Evolutionary conservation across 2,888 invertebrate genomes (phyloP).

Genomic region (Ceriagrion tenellum): DNA sequence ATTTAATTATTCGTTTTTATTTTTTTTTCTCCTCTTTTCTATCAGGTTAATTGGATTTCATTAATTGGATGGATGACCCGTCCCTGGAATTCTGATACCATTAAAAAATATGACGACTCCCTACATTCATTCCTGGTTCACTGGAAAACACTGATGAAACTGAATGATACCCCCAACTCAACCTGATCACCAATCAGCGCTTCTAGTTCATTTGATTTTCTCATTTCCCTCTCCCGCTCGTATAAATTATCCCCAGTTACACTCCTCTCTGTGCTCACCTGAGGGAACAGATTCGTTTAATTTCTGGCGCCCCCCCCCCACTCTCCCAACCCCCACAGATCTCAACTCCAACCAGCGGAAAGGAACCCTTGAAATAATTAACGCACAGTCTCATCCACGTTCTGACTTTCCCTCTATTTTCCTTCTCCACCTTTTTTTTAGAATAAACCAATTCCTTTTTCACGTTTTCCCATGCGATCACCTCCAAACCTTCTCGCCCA

Average conservation of each 20-base stretch:
- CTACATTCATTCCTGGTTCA: background rate
- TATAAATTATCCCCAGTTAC: too few relatives aligned
- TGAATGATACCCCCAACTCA: background rate
- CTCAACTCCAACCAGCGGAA: background rate
- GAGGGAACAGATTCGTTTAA: background rate
- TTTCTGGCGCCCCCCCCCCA: background rate
- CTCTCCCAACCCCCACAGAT: background rate
- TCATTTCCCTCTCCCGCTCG: background rate
- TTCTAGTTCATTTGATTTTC: background rate
- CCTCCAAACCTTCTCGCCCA: background rate
- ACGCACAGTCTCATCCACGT: background rate
- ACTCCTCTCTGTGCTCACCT: background rate
- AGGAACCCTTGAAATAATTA: background rate
- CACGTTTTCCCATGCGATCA: background rate
- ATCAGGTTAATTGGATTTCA: too few relatives aligned
- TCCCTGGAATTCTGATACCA: background rate
- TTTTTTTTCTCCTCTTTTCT: too few relatives aligned
- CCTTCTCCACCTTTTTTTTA: background rate
- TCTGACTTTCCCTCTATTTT: background rate
- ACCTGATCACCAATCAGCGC: background rate
- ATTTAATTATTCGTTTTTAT: too few relatives aligned
- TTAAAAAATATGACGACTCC: background rate
- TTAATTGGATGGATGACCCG: background rate
- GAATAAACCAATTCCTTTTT: background rate
- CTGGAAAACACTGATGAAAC: background rate